Percentiles rank a stretch among this genome's conserved stretches.
These are phyloP conservation scores for Amblyjoppa proteus DNA, from an alignment of 2,888 invertebrate genomes.

Conservation along the genomic window DNA sequence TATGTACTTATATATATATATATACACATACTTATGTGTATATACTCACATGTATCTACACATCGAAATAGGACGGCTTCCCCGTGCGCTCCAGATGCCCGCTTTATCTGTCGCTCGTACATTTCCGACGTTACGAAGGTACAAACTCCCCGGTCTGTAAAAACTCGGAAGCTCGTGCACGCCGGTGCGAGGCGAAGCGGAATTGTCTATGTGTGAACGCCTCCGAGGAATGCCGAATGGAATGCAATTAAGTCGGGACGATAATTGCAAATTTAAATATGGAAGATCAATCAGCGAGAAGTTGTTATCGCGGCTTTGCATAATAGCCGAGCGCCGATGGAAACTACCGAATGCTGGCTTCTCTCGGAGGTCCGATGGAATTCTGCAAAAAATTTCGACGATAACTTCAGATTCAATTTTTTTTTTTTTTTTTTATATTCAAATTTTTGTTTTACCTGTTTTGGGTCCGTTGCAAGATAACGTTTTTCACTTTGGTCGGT, in stretches of 20 bases:
- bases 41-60: no score
- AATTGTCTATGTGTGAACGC: background rate
- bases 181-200: conserved; percentile 1
- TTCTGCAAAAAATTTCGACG: background rate
- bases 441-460: background rate
- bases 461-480: background rate
- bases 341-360: background rate
- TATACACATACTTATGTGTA: background rate
- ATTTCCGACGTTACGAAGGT: conserved; percentile 46
- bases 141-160: conserved; percentile 41
- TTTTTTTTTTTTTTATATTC: background rate
- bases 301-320: conserved; percentile 2
- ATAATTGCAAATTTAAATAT: conserved; percentile 6
- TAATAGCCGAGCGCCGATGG: background rate
- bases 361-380: background rate
- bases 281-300: conserved; percentile 17
- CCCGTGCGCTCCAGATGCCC: conserved; percentile 53
- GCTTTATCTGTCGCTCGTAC: conserved; percentile 54
- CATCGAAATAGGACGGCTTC: background rate
- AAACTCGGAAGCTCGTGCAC: conserved; percentile 25
- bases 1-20: background rate
- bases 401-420: background rate
- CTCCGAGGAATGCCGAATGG: conserved; percentile 16
- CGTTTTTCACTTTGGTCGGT: background rate
- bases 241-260: conserved; percentile 1